Evolutionary conservation across 2,113 vertebrate genomes (phyloP).

Genomic region (Tetrao urogallus): DNA sequence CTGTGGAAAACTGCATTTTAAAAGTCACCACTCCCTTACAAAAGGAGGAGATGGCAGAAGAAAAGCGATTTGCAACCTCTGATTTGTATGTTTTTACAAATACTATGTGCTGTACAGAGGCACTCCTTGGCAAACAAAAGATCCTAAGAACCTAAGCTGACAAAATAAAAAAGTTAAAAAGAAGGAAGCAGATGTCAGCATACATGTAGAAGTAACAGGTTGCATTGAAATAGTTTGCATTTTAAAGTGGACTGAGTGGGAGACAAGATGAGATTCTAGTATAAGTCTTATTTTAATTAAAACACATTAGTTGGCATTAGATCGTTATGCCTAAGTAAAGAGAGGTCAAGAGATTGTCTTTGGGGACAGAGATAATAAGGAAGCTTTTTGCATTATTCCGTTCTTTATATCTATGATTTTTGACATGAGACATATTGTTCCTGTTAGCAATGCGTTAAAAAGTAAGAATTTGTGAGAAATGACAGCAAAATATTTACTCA

Average conservation of each 20-base stretch:
- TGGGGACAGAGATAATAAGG: not conserved
- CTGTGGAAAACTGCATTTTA: not conserved
- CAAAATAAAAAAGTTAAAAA: not conserved
- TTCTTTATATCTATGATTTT: not conserved
- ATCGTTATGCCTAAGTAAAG: not conserved
- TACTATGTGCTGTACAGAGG: not conserved
- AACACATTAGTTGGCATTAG: not conserved
- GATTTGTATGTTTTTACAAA: not conserved
- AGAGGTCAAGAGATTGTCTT: not conserved
- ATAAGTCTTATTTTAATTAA: not conserved
- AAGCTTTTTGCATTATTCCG: not conserved
- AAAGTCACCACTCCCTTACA: not conserved
- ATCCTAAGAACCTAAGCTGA: not conserved
- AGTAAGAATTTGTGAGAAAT: not conserved
- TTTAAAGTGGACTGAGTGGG: not conserved
- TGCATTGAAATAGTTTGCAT: not conserved
- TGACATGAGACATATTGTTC: not conserved
- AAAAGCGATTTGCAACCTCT: not conserved
- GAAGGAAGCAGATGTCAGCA: accelerated
- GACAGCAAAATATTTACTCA: not conserved
- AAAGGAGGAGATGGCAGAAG: not conserved
- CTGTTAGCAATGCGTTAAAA: not conserved
- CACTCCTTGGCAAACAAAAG: not conserved
- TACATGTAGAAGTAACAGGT: not conserved
- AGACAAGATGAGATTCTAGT: not conserved